Percentiles rank a stretch among this genome's conserved stretches.
Conservation (phyloP, 2,113 vertebrate genomes). For the Connochaetes taurinus region DNA sequence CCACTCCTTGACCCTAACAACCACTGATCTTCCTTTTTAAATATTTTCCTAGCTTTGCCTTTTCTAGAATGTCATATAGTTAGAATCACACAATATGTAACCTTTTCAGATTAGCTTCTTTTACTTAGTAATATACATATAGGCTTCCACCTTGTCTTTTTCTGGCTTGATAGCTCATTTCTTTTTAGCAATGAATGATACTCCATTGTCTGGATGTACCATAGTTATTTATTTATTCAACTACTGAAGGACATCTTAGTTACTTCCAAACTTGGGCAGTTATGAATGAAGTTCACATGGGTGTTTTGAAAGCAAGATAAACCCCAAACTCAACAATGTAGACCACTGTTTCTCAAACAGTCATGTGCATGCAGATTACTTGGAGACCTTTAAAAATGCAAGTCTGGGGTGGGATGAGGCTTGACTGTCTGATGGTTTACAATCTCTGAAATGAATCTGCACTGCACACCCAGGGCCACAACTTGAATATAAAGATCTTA, state of each 20-base stretch:
- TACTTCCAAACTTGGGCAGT: neutral
- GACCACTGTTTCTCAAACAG: neutral
- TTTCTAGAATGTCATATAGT: neutral
- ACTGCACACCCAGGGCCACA: neutral
- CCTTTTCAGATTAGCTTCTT: neutral
- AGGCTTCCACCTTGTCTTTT: neutral
- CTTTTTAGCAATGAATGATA: neutral
- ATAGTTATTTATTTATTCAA: neutral
- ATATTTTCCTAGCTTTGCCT: neutral
- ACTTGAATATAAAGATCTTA: neutral
- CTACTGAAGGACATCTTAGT: neutral
- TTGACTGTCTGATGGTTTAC: neutral
- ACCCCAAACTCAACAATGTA: neutral
- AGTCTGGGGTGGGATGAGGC: fast-evolving
- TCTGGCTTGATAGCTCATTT: neutral
- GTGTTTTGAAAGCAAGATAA: neutral
- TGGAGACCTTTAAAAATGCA: neutral
- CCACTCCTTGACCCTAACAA: neutral
- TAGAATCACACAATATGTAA: neutral
- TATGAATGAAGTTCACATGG: neutral
- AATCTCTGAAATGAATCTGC: neutral
- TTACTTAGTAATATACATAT: neutral
- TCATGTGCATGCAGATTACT: neutral
- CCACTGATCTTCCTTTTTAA: neutral
- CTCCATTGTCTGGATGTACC: neutral